Evolutionary conservation across 2,797 vertebrate species (phyloP), one percentile per base, ranked within the genome.

Genomic region (Sebastes steindachneri): DNA sequence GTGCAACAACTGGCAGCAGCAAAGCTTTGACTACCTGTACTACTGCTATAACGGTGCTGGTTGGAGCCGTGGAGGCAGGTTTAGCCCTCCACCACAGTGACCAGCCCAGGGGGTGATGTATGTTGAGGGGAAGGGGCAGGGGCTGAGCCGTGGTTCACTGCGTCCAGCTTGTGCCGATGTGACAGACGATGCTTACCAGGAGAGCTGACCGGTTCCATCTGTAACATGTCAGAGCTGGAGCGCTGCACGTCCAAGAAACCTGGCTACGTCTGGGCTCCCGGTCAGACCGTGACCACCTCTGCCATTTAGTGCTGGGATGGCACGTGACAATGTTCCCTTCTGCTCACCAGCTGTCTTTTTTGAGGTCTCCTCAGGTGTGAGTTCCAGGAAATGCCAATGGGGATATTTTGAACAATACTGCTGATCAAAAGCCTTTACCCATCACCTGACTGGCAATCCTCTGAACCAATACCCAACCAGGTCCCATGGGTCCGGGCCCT

Each of bases 181-280:
- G 86, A 83, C 89, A 69, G 82, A 86, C 77, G 63, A 80, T 33
- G 31, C 75, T 60, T 58, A 86, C 71, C 75, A 85, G 69, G 79
- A 86, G 66, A 72, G 62, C 70, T 79, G 77, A 79, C 69, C 62
- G 73, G 15, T 73, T 76, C 79, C 85, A 80, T 84, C 77, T 86
- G 75, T 64, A 62, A 55, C 54, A 68, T 68, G 70, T 83, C 87
- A 73, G 19, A 64, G 33, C 64, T 31, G 33, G 23, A 59, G 55
- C 29, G 5, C 55, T 53, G 73, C 45, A 75, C 2, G 29, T 70
- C 45, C 65, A 72, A 68, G 65, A 69, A 75, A 29, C 25, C 55
- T 58, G 62, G 33, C 71, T 74, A n/a, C 14, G 35, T 57, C n/a
- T 72, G 21, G 28, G 21, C 73, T 54, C 45, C 33, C 2, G 9